These are phyloP conservation scores for Diplolepis rosae DNA, from an alignment of 2,888 invertebrate genomes.

Conservation along the genomic window DNA sequence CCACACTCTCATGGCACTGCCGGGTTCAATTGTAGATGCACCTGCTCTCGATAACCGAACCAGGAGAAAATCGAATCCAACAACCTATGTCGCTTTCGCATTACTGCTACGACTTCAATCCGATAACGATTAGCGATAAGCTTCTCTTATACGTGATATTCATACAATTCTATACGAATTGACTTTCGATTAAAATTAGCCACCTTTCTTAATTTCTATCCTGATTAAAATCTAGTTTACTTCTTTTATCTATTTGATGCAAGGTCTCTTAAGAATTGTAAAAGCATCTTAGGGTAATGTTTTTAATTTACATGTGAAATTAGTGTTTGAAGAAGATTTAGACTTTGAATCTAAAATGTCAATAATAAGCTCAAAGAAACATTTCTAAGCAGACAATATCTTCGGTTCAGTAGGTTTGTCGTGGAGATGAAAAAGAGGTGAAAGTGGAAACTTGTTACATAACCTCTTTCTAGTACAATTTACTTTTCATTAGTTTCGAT, in stretches of 20 bases:
- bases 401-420: slow-evolving; percentile 20
- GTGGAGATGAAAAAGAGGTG: slow-evolving; percentile 6
- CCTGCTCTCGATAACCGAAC: slow-evolving; percentile 19
- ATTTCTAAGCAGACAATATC: background rate
- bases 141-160: background rate
- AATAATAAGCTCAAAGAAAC: background rate
- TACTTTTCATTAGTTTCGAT: slow-evolving; percentile 11
- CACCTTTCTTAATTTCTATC: background rate
- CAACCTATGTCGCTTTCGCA: slow-evolving; percentile 14
- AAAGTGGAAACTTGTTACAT: slow-evolving; percentile 6
- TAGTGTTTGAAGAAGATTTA: background rate
- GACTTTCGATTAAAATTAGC: background rate
- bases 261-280: background rate
- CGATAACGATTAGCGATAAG: slow-evolving; percentile 25
- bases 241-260: background rate
- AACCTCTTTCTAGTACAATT: slow-evolving; percentile 12
- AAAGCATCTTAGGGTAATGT: background rate
- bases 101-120: slow-evolving; percentile 20
- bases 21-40: slow-evolving; percentile 20
- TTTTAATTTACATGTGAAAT: background rate
- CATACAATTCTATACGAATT: background rate
- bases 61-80: slow-evolving; percentile 27
- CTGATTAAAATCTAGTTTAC: background rate
- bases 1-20: background rate
- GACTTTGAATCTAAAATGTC: background rate